Base-by-base conservation (phyloP, 2,113 vertebrate species). In the Trogon melanurus region DNA sequence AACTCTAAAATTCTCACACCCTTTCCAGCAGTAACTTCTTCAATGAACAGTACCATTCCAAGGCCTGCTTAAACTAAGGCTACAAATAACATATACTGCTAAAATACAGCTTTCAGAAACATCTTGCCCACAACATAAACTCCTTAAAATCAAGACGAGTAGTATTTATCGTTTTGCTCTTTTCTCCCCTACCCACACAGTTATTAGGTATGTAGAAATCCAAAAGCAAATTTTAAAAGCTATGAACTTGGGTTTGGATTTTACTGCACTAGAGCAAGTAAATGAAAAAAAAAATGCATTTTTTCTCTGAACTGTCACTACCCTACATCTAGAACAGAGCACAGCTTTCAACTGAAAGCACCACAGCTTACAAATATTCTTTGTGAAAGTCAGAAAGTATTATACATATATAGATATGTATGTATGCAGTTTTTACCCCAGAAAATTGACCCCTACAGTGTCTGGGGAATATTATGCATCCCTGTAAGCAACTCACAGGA, bases 21-120 rank as follows among this genome's bases (percentile, higher is more conserved):
- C 6, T 67, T 56, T 74, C 50, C 29, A 86, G 1, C 1, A 66
- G 5, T 22, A 66, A 72, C 15, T 83, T 61, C 53, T 81, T 72
- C 70, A 84, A n/a, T 27, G 10, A 73, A 25, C 2, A 74, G 3
- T 51, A 66, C 34, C n/a, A 69, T 38, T 23, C 12, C 21, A 34
- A 79, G 9, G 18, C 7, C 21, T 14, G 47, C 34, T 50, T n/a
- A 78, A 78, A 86, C 6, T 5, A 58, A 58, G 29, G 30, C 26
- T 60, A 62, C 15, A 78, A 86, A 18, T 45, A 20, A 47, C 0
- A 0, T 4, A 1, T 11, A 53, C 22, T 75, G 10, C 32, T 38
- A 93, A 53, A 6, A 67, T 0, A 80, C 2, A 75, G 47, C 19
- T 91, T 79, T 72, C 9, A 78, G 66, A 71, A 92, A 29, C 23